These are phyloP conservation scores for Corydoras maculifer DNA, from an alignment of 2,113 vertebrate genomes.

Conservation along the genomic window DNA sequence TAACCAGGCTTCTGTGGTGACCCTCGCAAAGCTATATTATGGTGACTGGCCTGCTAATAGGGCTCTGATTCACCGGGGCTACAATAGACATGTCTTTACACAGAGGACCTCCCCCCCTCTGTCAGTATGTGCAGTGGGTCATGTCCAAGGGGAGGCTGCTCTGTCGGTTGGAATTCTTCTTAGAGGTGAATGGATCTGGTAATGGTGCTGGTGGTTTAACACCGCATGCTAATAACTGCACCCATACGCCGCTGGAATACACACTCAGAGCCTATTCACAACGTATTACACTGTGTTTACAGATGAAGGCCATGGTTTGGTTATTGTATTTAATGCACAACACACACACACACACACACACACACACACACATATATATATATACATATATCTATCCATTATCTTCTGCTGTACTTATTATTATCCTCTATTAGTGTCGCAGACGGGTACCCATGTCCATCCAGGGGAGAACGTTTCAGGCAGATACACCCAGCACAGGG, in stretches of 20 bases:
- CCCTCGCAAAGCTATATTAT: conserved; percentile 41
- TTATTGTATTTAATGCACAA: too few relatives aligned
- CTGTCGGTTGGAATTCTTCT: conserved; percentile 26
- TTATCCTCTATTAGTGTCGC: too few relatives aligned
- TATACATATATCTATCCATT: too few relatives aligned
- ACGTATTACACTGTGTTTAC: too few relatives aligned
- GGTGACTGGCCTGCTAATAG: conserved; percentile 37
- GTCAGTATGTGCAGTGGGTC: conserved; percentile 19
- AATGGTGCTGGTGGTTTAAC: not conserved
- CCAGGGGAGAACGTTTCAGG: too few relatives aligned
- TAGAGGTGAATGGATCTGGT: conserved; percentile 35
- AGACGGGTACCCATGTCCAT: too few relatives aligned
- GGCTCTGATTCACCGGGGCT: conserved; percentile 25
- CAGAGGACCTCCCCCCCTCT: conserved; percentile 8
- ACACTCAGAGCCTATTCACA: not conserved
- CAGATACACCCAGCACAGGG: too few relatives aligned
- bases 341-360: too few relatives aligned
- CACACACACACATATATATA: too few relatives aligned
- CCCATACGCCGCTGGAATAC: not conserved
- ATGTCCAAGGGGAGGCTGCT: conserved; percentile 15
- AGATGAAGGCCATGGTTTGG: too few relatives aligned
- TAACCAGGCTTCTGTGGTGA: conserved; percentile 43
- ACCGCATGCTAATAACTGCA: not conserved
- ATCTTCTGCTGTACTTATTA: too few relatives aligned
- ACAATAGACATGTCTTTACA: conserved; percentile 37